These are phyloP conservation scores for Pogonocherus hispidulus DNA, from an alignment of 2,888 invertebrate genomes.

Conservation along the genomic window DNA sequence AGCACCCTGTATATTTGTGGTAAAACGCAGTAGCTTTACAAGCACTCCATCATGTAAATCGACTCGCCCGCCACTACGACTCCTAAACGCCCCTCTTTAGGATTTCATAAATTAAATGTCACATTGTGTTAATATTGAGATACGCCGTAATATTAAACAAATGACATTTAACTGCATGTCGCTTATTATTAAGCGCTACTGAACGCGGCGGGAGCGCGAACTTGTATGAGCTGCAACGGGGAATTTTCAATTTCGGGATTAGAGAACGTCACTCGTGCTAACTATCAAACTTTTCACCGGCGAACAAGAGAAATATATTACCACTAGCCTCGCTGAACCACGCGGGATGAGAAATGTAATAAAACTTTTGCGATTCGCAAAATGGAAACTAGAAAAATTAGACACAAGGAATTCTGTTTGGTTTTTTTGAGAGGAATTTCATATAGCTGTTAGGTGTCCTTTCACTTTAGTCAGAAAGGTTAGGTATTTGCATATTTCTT, in stretches of 20 bases:
- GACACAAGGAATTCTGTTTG: background rate
- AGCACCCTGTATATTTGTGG: no score
- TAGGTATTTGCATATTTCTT: no score
- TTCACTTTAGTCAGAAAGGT: no score
- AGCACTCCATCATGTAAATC: conserved; percentile 11
- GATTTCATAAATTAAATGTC: conserved; percentile 63
- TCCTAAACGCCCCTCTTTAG: conserved; percentile 52
- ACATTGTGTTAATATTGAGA: conserved; percentile 60
- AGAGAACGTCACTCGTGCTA: conserved; percentile 28
- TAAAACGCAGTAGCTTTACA: no score
- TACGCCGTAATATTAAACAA: conserved; percentile 58
- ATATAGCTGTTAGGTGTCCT: background rate
- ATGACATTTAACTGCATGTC: conserved; percentile 60
- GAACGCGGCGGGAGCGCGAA: conserved; percentile 41
- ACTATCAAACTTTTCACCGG: conserved; percentile 31
- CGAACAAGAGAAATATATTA: conserved; percentile 26
- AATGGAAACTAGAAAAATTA: conserved; percentile 3
- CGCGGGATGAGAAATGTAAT: conserved; percentile 20
- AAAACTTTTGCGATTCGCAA: conserved; percentile 17
- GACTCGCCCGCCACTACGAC: conserved; percentile 40
- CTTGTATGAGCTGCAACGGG: conserved; percentile 38
- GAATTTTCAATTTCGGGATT: conserved; percentile 47
- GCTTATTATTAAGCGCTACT: conserved; percentile 53
- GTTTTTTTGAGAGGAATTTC: conserved; percentile 7
- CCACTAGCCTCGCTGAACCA: background rate